Base-by-base conservation (phyloP, 1,140 invertebrate genomes). In the Leptopilina clavipes region DNA sequence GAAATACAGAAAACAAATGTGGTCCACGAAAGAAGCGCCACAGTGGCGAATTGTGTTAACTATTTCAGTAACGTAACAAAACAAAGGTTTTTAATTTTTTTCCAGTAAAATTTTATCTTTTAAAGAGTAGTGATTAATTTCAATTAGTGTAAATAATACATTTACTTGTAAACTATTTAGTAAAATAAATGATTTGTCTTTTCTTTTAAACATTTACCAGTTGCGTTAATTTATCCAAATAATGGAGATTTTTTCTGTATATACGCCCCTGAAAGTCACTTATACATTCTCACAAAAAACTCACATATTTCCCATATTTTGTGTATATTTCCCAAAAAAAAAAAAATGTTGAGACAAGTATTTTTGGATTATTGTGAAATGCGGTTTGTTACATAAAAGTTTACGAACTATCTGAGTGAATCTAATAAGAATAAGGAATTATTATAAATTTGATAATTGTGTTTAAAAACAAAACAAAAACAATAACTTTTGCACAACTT, bases 221-320 rank as follows among this genome's bases (percentile, higher is more conserved):
- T 31, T 31, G 25, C 6, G 25, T 31, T 31, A 31, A 31, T 31
- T 31, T 31, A 31, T 6, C 7, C 37, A 1, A 31, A 40, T 40
- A 40, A 6, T 5, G 9, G 9, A 7, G 1, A 48, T n/a, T 48
- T n/a, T 3, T n/a, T 52, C 12, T 52, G 2, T 52, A 52, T 1
- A n/a, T 52, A 52, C 48, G n/a, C 14, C 14, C 48, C 48, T 52
- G 48, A 52, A 14, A 17, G 14, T n/a, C 3, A 52, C 48, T 12
- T 12, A 48, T n/a, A 52, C 48, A 17, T 3, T 31, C 11, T n/a
- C 59, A n/a, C n/a, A 31, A 25, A 40, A 65, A 25, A 14, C 25
- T 31, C 59, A n/a, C 59, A 65, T 65, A 65, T 65, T 65, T 65
- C 22, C 11, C 59, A 65, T 65, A 65, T 37, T 65, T 65, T 31